These are phyloP conservation scores for Drosophila merina DNA, from an alignment of 2,888 invertebrate species.

Conservation along the genomic window DNA sequence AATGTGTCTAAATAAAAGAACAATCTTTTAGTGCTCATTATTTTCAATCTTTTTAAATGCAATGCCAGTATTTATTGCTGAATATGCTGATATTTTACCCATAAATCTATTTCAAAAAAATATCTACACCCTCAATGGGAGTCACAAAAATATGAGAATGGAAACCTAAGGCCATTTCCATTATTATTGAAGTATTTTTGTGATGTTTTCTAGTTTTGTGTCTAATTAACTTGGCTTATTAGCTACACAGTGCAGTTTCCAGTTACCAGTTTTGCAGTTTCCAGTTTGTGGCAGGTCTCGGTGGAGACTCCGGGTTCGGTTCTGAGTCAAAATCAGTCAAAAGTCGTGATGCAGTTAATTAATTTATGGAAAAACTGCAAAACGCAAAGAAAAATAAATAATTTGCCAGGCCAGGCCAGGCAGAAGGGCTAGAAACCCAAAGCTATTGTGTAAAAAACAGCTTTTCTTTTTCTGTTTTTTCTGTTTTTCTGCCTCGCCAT, in stretches of 20 bases:
- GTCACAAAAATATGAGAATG: not conserved
- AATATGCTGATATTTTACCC: too few species aligned
- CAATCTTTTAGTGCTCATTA: too few species aligned
- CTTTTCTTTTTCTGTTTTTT: slow-evolving; percentile 31
- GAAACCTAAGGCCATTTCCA: not conserved
- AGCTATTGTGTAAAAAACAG: slow-evolving; percentile 43
- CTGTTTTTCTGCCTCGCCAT: slow-evolving; percentile 23
- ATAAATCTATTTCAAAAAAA: too few species aligned
- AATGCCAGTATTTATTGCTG: too few species aligned
- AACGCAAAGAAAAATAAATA: slow-evolving; percentile 32
- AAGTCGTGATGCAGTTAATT: slow-evolving; percentile 74
- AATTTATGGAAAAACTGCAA: slow-evolving; percentile 63
- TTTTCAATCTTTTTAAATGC: too few species aligned
- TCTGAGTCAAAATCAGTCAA: slow-evolving; percentile 40
- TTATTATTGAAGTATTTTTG: slow-evolving; percentile 23
- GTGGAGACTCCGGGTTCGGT: slow-evolving; percentile 8
- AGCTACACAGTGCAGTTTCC: slow-evolving; percentile 43
- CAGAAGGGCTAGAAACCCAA: slow-evolving; percentile 26
- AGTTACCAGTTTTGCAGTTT: slow-evolving; percentile 33
- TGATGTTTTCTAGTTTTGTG: slow-evolving; percentile 27
- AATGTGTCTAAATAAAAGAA: too few species aligned
- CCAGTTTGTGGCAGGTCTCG: too few species aligned
- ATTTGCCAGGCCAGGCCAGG: slow-evolving; percentile 52
- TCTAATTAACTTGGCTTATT: slow-evolving; percentile 51
- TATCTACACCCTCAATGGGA: slow-evolving; percentile 21